Evolutionary conservation across 2,888 invertebrate genomes (phyloP), one percentile per base, ranked within the genome.

Genomic region (Acanthosepion esculentum): DNA sequence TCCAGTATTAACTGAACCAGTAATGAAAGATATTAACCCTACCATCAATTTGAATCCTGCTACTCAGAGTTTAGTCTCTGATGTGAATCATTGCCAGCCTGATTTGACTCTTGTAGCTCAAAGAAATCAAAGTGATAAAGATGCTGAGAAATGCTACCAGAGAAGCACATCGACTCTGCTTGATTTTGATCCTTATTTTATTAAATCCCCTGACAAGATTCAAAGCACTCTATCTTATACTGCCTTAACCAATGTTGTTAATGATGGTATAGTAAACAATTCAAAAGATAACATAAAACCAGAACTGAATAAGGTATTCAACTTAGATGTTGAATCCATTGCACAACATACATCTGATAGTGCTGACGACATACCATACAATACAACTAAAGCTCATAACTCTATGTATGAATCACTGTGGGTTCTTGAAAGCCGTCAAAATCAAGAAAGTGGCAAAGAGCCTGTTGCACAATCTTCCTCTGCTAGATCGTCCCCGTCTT

Each of bases 151-250:
- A n/a, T 10, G 12, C 78, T 8, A 48, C 12, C n/a, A 50, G n/a
- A 93, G 93, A 29, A 93, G 93, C n/a, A 48, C 29, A n/a, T 93
- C 93, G 6, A 93, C 93, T n/a, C 93, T 93, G 93, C 48, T 93
- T 18, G 29, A 15, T n/a, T 93, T 93, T n/a, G 93, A 93, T 48
- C 93, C 93, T 7, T 53, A 53, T 29, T 78, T 78, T 78, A n/a
- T 78, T n/a, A 78, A 78, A 78, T 78, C 33, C 0, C 12, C n/a
- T n/a, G 15, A 78, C 10, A 78, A 15, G 78, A 33, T 33, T 15
- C 5, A 5, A 3, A 59, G 1, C 15, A 33, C 78, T n/a, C 78
- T n/a, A 78, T 78, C 78, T 78, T 93, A 23, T 50, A 20, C 29
- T 2, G 93, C n/a, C 50, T 33, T 53, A 93, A 12, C 53, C 50